Base-by-base conservation (phyloP, 2,797 vertebrate genomes). In the Pangasius krempfi region DNA sequence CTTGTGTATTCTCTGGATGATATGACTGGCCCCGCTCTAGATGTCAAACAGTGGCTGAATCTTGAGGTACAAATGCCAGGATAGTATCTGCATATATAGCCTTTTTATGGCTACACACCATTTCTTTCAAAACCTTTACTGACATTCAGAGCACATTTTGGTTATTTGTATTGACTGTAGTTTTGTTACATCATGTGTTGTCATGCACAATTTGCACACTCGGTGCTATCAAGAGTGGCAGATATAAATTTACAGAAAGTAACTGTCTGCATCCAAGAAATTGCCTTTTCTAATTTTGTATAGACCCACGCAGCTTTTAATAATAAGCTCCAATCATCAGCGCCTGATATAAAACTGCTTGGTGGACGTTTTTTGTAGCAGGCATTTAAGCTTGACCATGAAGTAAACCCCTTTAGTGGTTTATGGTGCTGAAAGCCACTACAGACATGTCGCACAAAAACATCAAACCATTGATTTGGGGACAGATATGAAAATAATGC, bases 1-100 rank as follows among this genome's bases (percentile, higher is more conserved):
- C 1, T 94, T 84, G 86, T 92, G 89, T 94, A 92, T 88, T 89
- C 85, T 30, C 87, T 96, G 90, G 94, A 96, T 14, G 95, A 96
- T 92, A 95, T 94, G 95, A 95, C 94, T 0, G 94, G 93, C 12
- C 92, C 94, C 1, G 91, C 92, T 70, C 12, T 96, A 0, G 85
- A 72, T 13, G 93, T 94, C 81, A 92, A 86, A 88, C 93, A 92
- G 76, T 96, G 95, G 95, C 68, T 92, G 8, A 87, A 92, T 89
- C 0, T 83, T 4, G 90, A 94, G 93, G 94, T 89, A 73, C 16
- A 52, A 72, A 50, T 27, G 4, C 4, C 47, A 78, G 6, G 33
- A 47, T 25, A 50, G 20, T 56, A 27, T 52, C 22, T 84, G 30
- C 27, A 37, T 50, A 8, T 25, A 44, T 12, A 62, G 13, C 4